Evolutionary conservation across 2,113 vertebrate species (phyloP), one percentile per base, ranked within the genome.

Genomic region (Gallinago jamesoni): DNA sequence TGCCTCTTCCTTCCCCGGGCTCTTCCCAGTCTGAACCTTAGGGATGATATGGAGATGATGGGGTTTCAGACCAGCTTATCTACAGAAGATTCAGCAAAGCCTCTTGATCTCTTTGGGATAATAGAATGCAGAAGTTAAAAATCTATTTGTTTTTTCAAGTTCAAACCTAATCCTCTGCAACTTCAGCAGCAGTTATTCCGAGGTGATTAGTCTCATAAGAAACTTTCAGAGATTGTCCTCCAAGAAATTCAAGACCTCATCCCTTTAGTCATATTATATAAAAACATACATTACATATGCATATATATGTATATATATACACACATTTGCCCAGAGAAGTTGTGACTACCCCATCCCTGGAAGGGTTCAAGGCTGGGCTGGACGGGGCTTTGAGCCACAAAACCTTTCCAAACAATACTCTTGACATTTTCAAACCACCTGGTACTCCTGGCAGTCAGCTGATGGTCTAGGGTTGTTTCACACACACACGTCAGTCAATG

Each of bases 71-170:
- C 43, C 16, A 1, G 94, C 69, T 97, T 89, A 96, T 96, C 94
- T 90, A 85, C 92, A 84, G 70, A 94, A 94, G 95, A 94, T 69
- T 89, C 94, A 91, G 74, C 84, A 97, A 96, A 96, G 87, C 90
- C 73, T 84, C 93, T 90, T 94, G 70, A 95, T 94, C 86, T 85
- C 89, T 69, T 81, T 57, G 57, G 72, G 72, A 95, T 83, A 93
- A 87, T 27, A 94, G 87, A 87, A 88, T 0, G 28, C 37, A 87
- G 52, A 96, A 93, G n/a, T 82, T 83, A 84, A 89, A 95, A 92
- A 95, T 37, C 55, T 63, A 69, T 90, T 95, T 96, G 86, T 94
- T 93, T 94, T 94, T 84, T 56, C 47, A 57, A 91, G 35, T 93
- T 79, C 92, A 83, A 48, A 56, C 20, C 33, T 91, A 97, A 96